A percentile compares a stretch with the other conserved stretches of the same genome.
These are phyloP conservation scores for Alligator mississippiensis DNA, from an alignment of 2,113 vertebrate species.

Conservation along the genomic window DNA sequence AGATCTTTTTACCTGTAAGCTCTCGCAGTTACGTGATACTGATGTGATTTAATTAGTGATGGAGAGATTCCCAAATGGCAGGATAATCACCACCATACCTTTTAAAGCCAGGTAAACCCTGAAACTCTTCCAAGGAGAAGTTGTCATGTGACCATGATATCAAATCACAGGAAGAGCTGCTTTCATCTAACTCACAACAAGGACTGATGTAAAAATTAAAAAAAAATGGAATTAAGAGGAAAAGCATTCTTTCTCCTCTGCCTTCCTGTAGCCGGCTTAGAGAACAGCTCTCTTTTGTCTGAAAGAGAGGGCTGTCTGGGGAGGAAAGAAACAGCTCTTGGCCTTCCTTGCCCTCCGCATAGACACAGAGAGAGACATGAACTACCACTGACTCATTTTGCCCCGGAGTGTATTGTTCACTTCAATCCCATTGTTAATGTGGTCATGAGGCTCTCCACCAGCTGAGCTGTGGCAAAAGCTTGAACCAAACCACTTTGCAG, in stretches of 20 bases:
- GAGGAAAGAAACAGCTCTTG: neutral
- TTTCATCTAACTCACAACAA: neutral
- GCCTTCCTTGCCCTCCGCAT: neutral
- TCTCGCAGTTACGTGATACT: rapidly evolving
- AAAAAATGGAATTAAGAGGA: neutral
- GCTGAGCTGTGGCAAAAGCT: neutral
- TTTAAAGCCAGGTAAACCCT: neutral
- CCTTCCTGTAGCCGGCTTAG: neutral
- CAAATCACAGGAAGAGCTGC: neutral
- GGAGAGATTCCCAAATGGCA: neutral
- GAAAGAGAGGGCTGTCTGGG: neutral
- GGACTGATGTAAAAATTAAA: neutral
- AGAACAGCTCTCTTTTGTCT: neutral
- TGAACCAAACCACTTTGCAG: neutral
- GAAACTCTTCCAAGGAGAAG: rapidly evolving
- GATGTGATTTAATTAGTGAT: neutral
- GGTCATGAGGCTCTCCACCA: neutral
- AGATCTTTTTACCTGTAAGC: neutral
- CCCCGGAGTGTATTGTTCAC: neutral
- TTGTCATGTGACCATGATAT: neutral
- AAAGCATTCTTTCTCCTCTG: neutral
- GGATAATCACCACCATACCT: neutral
- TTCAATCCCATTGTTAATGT: neutral
- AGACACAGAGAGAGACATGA: neutral
- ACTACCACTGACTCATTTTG: neutral